Evolutionary conservation across 2,113 vertebrate species (phyloP), one percentile per base, ranked within the genome.

Genomic region (Solea senegalensis): DNA sequence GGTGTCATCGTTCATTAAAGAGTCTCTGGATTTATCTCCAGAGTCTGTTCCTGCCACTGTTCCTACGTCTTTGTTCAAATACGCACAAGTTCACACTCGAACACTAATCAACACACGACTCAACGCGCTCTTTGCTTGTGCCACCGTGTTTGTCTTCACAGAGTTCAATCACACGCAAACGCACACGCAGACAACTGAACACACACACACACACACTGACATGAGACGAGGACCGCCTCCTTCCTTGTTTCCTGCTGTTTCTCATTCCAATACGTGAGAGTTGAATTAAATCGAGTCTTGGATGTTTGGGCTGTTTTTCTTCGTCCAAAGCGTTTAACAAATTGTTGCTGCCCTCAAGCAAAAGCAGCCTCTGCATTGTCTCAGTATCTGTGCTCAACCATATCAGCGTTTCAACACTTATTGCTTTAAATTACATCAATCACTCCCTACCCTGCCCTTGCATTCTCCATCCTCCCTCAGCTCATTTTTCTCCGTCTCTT

Each of bases 371-470:
- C 69, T 79, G 81, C 81, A 79, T 85, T 85, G 89, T 90, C 86
- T 92, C 84, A 52, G 84, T 86, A 81, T 89, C 90, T 85, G 84
- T 88, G 86, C 89, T 89, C 88, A 82, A 88, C 82, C 87, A 76
- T 84, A 85, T 92, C 90, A 90, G 89, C 82, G 84, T 89, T 90
- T 91, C 82, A 91, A 90, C 92, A 90, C 91, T 91, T 94, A 94
- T 94, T 94, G 93, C 93, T 94, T 93, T 91, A 93, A 93, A 93
- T 93, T 92, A 91, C 90, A 92, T 93, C 93, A 92, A 93, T 93
- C 91, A 91, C 87, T 87, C 86, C 81, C 88, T 87, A 86, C 76
- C 84, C 83, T 87, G 73, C 84, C 74, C 80, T 87, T 72, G 54
- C 77, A 78, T 75, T 82, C 79, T 82, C 83, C 69, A 61, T 69